Conservation (phyloP, 2,797 vertebrate species). For the Crenuchus spilurus region DNA sequence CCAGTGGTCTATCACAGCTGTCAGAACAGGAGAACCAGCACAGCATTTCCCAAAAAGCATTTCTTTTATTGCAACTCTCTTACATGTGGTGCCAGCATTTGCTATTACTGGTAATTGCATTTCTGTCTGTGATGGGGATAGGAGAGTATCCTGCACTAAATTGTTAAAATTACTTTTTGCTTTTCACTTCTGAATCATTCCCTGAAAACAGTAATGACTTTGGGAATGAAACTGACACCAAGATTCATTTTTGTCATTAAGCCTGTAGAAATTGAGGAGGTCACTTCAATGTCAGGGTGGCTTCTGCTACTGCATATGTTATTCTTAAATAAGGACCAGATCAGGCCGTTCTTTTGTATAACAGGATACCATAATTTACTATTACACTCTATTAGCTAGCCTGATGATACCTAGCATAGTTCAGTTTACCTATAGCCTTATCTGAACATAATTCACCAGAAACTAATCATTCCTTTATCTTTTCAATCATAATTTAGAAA, state of each 20-base stretch:
- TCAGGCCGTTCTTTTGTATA: neutral
- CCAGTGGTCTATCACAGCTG: neutral
- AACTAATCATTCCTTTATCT: too few relatives aligned
- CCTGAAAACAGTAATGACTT: neutral
- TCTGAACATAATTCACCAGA: too few relatives aligned
- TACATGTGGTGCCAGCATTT: neutral
- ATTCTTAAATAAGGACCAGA: neutral
- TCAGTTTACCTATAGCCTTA: too few relatives aligned
- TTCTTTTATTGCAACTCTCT: neutral
- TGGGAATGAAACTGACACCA: conserved; percentile 12
- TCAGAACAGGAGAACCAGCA: neutral
- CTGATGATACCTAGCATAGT: too few relatives aligned
- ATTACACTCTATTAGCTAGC: too few relatives aligned
- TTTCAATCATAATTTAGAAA: too few relatives aligned
- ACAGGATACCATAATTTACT: too few relatives aligned
- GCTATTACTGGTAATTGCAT: conserved; percentile 3
- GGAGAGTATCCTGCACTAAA: conserved; percentile 7
- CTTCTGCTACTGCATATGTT: neutral
- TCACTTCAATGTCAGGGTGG: neutral
- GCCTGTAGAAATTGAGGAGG: neutral
- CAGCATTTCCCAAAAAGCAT: neutral
- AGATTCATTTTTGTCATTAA: neutral
- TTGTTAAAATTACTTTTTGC: conserved; percentile 9
- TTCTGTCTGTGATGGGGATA: neutral
- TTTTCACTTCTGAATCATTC: conserved; percentile 3